A percentile compares a stretch with the other conserved stretches of the same genome.
These are phyloP conservation scores for Whitmania pigra DNA, from an alignment of 1,140 invertebrate species.

Conservation along the genomic window DNA sequence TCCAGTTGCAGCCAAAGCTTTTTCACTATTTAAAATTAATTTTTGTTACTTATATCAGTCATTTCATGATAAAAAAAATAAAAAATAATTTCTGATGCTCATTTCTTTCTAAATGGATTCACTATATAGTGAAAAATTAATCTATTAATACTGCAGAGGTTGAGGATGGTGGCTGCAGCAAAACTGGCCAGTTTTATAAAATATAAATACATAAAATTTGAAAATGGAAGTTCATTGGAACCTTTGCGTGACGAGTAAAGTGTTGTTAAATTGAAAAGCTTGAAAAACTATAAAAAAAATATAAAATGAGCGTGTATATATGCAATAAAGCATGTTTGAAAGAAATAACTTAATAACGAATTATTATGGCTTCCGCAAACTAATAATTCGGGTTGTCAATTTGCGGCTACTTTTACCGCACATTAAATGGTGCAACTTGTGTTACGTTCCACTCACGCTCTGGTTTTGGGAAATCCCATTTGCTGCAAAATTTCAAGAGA, in stretches of 20 bases:
- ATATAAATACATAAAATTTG: too few relatives aligned
- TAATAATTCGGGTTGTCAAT: neutral
- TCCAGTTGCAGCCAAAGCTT: conserved; percentile 75
- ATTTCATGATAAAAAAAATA: neutral
- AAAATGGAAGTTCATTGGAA: too few relatives aligned
- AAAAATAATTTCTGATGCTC: neutral
- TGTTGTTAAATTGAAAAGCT: too few relatives aligned
- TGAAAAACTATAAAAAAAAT: neutral
- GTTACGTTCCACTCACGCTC: conserved; percentile 55
- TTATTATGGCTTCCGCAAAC: neutral
- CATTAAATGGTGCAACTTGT: too few relatives aligned
- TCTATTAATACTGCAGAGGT: neutral
- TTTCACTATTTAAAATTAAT: conserved; percentile 51
- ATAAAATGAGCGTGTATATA: neutral
- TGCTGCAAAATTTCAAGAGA: conserved; percentile 66
- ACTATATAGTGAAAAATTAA: neutral
- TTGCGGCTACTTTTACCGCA: too few relatives aligned
- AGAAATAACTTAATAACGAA: neutral
- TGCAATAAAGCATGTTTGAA: neutral
- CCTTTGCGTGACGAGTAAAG: too few relatives aligned
- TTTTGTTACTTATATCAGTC: neutral
- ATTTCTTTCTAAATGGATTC: neutral
- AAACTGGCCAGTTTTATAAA: too few relatives aligned
- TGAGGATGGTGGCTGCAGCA: neutral
- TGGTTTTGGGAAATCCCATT: conserved; percentile 70